Evolutionary conservation across 2,888 invertebrate genomes (phyloP), one percentile per base, ranked within the genome.

Genomic region (Atethmia centrago): DNA sequence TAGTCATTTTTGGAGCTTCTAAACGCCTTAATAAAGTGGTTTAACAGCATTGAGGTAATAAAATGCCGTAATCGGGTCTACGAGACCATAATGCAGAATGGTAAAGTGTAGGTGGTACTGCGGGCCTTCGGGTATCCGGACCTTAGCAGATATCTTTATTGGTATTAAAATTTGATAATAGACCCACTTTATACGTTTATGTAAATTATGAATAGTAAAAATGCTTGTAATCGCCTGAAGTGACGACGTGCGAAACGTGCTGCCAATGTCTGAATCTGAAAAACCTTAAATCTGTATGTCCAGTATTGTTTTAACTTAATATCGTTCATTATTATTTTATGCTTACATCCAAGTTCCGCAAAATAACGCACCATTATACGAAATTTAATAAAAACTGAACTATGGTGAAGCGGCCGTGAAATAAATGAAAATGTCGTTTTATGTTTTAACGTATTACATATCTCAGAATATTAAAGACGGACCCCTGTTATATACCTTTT

Each of bases 141-240:
- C 83, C 79, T 78, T 77, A 80, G 77, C 74, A 78, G 82, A 85
- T 86, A 84, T 82, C 87, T 88, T 89, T 89, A 89, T 84, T 82
- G 76, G 71, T 82, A 81, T 80, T 85, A 71, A 86, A 88, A 88
- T 87, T 85, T 88, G 77, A 83, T 86, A 84, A 55, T 74, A 69
- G 5, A 56, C 56, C 56, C 76, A 71, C 61, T 77, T 79, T 68
- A 77, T 63, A 75, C 65, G 66, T 69, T 73, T 76, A 77, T 80
- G 66, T 53, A n/a, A 31, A 42, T 21, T 28, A 45, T 9, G 4
- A 40, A 40, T 12, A 67, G 65, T 71, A 65, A 80, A 56, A 59
- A 47, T 53, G 49, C 36, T 40, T 65, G 9, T 61, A 42, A 61
- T 66, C 14, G 12, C 5, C 1, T 45, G 14, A 8, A 21, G 16